Percentiles rank a stretch among this genome's conserved stretches.
Evolutionary conservation across 2,888 invertebrate species (phyloP).

Genomic region (Eueremaeus valkanovi): DNA sequence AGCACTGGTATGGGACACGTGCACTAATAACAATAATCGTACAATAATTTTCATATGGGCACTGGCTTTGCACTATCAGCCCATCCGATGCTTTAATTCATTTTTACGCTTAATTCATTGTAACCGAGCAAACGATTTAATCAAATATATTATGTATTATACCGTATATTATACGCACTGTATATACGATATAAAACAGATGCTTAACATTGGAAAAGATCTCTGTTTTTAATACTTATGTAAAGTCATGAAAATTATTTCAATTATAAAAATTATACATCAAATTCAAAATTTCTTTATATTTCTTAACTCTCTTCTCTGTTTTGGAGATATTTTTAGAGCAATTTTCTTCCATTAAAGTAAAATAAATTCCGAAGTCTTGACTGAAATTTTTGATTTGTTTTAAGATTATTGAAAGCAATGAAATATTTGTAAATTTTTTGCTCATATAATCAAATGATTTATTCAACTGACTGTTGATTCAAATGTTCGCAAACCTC

Average conservation of each 20-base stretch:
- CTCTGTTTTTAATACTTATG: not conserved
- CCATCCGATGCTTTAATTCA: not conserved
- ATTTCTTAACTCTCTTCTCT: not conserved
- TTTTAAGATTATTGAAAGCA: too few relatives aligned
- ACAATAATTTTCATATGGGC: conserved; percentile 9
- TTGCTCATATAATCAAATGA: too few relatives aligned
- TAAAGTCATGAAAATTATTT: not conserved
- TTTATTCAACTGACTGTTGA: too few relatives aligned
- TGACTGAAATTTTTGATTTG: too few relatives aligned
- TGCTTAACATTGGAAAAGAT: not conserved
- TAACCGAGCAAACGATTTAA: conserved; percentile 20
- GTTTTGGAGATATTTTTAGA: not conserved
- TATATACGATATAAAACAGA: too few relatives aligned
- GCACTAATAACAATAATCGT: conserved; percentile 26
- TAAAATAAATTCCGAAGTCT: too few relatives aligned
- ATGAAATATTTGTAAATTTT: too few relatives aligned
- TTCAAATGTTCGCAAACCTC: too few relatives aligned
- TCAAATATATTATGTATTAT: not conserved
- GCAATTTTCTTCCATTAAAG: not conserved
- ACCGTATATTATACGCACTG: too few relatives aligned
- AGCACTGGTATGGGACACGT: conserved; percentile 15
- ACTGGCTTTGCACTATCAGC: not conserved
- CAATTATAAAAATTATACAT: not conserved
- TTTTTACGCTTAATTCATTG: conserved; percentile 29
- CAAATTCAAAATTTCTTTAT: too few relatives aligned